Percentiles rank a stretch among this genome's conserved stretches.
Conservation (phyloP, 92 coral and sea anemone species). For the Umimayanthus chanpuru region DNA sequence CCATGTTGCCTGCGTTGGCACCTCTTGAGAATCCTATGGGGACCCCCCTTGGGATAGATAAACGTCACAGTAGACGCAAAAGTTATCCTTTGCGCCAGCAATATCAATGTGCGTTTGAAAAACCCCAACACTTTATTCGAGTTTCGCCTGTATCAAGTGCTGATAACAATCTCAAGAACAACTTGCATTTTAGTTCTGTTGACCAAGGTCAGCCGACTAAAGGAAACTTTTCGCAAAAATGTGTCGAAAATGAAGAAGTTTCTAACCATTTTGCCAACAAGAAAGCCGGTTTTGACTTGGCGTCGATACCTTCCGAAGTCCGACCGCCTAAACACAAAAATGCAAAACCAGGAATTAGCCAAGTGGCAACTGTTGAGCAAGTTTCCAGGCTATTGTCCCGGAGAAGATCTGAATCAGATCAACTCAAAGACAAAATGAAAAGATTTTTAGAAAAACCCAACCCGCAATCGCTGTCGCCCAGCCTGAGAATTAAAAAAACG, state of each 20-base stretch:
- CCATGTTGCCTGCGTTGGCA: neutral
- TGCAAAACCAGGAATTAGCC: neutral
- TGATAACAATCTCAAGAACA: neutral
- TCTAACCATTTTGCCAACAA: neutral
- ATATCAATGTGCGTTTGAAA: neutral
- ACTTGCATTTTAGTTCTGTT: neutral
- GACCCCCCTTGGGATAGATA: neutral
- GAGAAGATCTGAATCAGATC: slow-evolving; percentile 45
- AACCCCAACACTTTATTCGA: neutral
- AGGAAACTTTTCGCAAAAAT: neutral
- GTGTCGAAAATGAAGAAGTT: neutral
- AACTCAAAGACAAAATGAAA: slow-evolving; percentile 58
- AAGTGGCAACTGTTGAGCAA: neutral
- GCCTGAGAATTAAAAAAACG: slow-evolving; percentile 55
- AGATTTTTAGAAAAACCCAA: slow-evolving; percentile 61
- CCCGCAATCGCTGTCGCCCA: slow-evolving; percentile 60
- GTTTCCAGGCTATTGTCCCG: slow-evolving; percentile 13
- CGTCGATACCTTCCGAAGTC: too few relatives aligned
- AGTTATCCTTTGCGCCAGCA: slow-evolving; percentile 23
- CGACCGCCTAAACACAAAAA: neutral
- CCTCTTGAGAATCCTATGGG: neutral
- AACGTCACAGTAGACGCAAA: neutral
- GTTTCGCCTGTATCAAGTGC: neutral
- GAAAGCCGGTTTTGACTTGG: neutral
- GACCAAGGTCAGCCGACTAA: neutral